Evolutionary conservation across 2,888 invertebrate genomes (phyloP), one percentile per base, ranked within the genome.

Genomic region (Ceriagrion tenellum): DNA sequence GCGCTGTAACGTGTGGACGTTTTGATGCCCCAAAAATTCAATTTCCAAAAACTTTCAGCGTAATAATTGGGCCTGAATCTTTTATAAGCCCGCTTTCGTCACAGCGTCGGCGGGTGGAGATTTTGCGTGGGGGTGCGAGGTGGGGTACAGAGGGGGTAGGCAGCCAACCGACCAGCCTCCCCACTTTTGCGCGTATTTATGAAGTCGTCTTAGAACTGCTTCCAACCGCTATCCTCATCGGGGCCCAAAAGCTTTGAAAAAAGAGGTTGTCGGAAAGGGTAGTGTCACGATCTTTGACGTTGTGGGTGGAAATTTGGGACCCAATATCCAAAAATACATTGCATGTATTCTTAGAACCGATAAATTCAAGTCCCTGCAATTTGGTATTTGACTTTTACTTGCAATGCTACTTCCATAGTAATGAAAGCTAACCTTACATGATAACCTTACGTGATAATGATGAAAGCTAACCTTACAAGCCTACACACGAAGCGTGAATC

Each of bases 21-120:
- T 81, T 81, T 81, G 81, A 81, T 81, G 81, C 81, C 26, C 81
- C 81, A 35, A 81, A 81, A 81, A 81, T 81, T 81, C 81, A 81
- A 81, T 81, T 81, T 81, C 81, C 81, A 81, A 81, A 69, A 81
- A 81, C 35, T 81, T 81, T 81, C 81, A 81, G 81, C 30, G 35
- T 13, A 35, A 81, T 81, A 81, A 81, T 81, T 81, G 81, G 81
- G 81, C 16, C 18, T 81, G 81, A 81, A 81, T 81, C 81, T 81
- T 81, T 81, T 81, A 81, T 81, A 35, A 81, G 81, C 81, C 18
- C 81, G 81, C 35, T 81, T 81, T 35, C 35, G 81, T 81, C 35
- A 16, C 35, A 13, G 35, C 30, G 81, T 81, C n/a, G 69, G 69
- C 69, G 20, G n/a, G 69, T 8, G n/a, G 69, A 69, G 69, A n/a